Conservation (phyloP, 2,888 invertebrate genomes). For the Euspilapteryx auroguttella region DNA sequence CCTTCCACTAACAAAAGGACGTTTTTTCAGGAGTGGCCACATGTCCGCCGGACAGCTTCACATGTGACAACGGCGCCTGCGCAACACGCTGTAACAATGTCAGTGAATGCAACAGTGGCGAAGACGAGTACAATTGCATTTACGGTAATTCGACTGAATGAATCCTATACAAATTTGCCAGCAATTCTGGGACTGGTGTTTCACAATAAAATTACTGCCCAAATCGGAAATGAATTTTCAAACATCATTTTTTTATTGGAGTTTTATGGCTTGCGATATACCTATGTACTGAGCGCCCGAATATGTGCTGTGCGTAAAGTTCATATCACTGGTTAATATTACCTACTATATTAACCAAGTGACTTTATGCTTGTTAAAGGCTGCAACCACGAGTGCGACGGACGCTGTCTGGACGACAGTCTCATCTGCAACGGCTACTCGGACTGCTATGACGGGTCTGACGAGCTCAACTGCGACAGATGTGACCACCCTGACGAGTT, state of each 20-base stretch:
- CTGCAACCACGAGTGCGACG: slow-evolving; percentile 44
- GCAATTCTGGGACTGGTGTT: no score
- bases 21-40: slow-evolving; percentile 14
- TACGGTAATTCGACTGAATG: no score
- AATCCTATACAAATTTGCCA: no score
- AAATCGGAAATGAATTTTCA: no score
- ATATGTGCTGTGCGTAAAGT: no score
- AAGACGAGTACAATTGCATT: slow-evolving; percentile 65
- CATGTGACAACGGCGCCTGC: slow-evolving; percentile 21
- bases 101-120: slow-evolving; percentile 56
- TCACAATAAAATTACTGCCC: no score
- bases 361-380: slow-evolving; percentile 39
- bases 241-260: no score
- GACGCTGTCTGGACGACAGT: slow-evolving; percentile 61
- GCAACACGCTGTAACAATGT: slow-evolving; percentile 40
- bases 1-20: no score
- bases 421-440: slow-evolving; percentile 58
- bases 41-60: slow-evolving; percentile 22
- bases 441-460: slow-evolving; percentile 65
- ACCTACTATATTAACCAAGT: no score
- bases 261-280: no score
- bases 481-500: slow-evolving; percentile 34
- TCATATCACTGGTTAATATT: no score
- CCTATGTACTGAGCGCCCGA: no score
- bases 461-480: slow-evolving; percentile 41